Evolutionary conservation across 30 jellyfish, hydroid and myxozoan genomes (phyloP).

Genomic region (Aurelia aurita complex sp. Pacific): DNA sequence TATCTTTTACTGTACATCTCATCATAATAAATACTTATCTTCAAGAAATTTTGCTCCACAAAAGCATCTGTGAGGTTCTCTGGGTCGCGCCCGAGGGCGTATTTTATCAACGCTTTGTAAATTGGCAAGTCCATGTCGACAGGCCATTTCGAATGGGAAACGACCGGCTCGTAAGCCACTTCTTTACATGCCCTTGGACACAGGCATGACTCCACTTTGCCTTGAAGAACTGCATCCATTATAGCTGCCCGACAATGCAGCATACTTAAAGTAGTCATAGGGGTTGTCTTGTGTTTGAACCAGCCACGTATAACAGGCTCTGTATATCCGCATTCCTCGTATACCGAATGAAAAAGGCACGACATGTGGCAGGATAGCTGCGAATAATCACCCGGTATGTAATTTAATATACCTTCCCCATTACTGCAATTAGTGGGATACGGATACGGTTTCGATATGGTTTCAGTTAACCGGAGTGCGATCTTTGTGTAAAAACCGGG

Average conservation of each 20-base stretch:
- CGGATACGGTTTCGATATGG: slow-evolving; percentile 17
- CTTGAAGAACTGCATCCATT: background rate
- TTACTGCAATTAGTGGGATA: slow-evolving; percentile 40
- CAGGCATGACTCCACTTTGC: background rate
- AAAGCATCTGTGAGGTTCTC: slow-evolving; percentile 7
- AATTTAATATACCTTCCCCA: slow-evolving; percentile 27
- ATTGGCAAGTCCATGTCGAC: slow-evolving; percentile 24
- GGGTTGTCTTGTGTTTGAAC: background rate
- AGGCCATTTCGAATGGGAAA: slow-evolving; percentile 47
- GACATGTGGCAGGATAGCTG: slow-evolving; percentile 7
- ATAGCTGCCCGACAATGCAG: slow-evolving; percentile 34
- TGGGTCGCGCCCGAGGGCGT: slow-evolving; percentile 19
- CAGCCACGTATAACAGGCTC: slow-evolving; percentile 12
- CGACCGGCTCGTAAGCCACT: slow-evolving; percentile 5
- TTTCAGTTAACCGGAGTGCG: slow-evolving; percentile 11
- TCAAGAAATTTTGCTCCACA: slow-evolving; percentile 11
- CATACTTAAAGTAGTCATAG: slow-evolving; percentile 36
- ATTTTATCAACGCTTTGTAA: background rate
- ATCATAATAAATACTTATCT: slow-evolving; percentile 25
- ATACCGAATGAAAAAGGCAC: slow-evolving; percentile 29
- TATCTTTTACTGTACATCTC: background rate
- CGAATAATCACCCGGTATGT: slow-evolving; percentile 55
- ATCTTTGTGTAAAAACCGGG: slow-evolving; percentile 29
- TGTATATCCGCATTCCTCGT: slow-evolving; percentile 27
- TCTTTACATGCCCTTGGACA: slow-evolving; percentile 53